Evolutionary conservation across 2,113 vertebrate genomes (phyloP).

Genomic region (Strix uralensis): DNA sequence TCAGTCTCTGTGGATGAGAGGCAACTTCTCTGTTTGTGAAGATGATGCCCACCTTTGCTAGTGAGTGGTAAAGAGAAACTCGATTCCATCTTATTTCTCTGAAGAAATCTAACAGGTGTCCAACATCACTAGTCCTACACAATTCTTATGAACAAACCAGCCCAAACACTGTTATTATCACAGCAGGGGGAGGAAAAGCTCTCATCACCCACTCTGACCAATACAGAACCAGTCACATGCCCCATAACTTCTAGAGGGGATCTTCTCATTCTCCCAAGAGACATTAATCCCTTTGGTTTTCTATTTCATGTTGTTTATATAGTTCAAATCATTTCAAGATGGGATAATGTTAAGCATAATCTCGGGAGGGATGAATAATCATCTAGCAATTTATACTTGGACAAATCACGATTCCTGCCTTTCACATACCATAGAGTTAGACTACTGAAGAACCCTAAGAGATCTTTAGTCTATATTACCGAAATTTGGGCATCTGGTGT

Average conservation of each 20-base stretch:
- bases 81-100: neutral
- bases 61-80: neutral
- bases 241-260: neutral
- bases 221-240: constrained; percentile 29
- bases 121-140: neutral
- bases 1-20: neutral
- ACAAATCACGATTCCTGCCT: neutral
- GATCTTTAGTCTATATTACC: neutral
- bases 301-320: constrained; percentile 36
- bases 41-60: neutral
- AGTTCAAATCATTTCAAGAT: neutral
- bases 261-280: constrained; percentile 10
- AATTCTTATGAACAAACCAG: neutral
- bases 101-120: neutral
- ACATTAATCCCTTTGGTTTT: constrained; percentile 28
- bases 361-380: neutral
- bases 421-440: neutral
- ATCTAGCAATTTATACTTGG: neutral
- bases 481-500: neutral
- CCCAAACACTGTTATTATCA: constrained; percentile 37
- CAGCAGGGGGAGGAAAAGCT: constrained; percentile 48
- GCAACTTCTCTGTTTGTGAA: neutral
- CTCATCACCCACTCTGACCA: neutral
- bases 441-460: neutral
- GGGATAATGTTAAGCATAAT: neutral